These are phyloP conservation scores for Greenwoodochromis staneri DNA, from an alignment of 2,113 vertebrate genomes.

Conservation along the genomic window DNA sequence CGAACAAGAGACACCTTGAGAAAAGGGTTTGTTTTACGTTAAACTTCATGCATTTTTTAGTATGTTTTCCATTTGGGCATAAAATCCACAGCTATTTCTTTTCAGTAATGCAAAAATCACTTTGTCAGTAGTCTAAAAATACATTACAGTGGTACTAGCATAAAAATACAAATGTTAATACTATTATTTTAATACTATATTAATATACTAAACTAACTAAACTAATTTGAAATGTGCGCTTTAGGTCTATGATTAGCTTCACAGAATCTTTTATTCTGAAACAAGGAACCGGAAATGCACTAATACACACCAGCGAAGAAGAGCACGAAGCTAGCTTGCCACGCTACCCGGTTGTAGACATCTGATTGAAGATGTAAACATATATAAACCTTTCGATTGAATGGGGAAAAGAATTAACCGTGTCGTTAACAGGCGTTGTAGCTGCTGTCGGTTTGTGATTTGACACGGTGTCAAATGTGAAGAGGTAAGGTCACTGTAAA, in stretches of 20 bases:
- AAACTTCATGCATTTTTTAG: background rate
- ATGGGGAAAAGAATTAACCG: accelerated
- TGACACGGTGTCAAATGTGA: background rate
- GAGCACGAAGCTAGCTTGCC: accelerated
- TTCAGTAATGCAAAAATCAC: background rate
- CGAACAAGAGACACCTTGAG: accelerated
- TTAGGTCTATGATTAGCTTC: background rate
- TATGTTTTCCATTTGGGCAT: background rate
- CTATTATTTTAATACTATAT: background rate
- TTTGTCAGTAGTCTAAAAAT: background rate
- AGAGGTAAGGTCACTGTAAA: background rate
- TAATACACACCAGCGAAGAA: background rate
- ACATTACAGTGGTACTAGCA: too few relatives aligned
- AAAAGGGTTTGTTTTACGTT: background rate
- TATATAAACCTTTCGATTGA: background rate
- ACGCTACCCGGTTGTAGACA: background rate
- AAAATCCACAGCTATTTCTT: background rate
- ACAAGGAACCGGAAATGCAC: background rate
- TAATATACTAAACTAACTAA: background rate
- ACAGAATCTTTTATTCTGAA: conserved; percentile 11
- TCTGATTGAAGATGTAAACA: too few relatives aligned
- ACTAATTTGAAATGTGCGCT: background rate
- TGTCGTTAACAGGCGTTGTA: background rate
- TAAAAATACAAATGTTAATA: background rate
- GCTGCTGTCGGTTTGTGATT: background rate